Conservation (phyloP, 2,113 vertebrate species). For the Elephas maximus region DNA sequence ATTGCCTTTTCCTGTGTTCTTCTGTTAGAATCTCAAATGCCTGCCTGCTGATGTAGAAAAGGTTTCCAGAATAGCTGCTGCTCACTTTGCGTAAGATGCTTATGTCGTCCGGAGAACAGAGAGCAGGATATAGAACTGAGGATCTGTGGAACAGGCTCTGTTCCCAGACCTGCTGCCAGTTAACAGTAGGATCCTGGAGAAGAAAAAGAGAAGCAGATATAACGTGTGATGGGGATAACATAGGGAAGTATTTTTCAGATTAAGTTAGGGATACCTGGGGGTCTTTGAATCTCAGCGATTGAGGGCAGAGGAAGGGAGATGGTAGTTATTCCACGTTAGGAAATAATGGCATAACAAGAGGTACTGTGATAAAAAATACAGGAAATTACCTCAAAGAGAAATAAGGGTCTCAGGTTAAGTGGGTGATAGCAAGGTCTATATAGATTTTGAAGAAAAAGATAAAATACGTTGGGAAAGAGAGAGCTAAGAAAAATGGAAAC, state of each 20-base stretch:
- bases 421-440: not conserved
- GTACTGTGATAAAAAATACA: not conserved
- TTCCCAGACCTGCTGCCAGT: not conserved
- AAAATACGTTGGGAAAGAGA: slow-evolving; percentile 22
- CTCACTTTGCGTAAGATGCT: not conserved
- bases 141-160: not conserved
- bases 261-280: not conserved
- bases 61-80: slow-evolving; percentile 34
- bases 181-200: not conserved
- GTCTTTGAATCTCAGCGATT: not conserved
- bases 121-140: not conserved
- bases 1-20: not conserved
- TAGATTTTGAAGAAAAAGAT: slow-evolving; percentile 49
- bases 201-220: not conserved
- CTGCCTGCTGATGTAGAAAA: slow-evolving; percentile 27
- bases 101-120: not conserved
- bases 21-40: not conserved
- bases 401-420: not conserved
- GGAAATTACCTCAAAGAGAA: slow-evolving; percentile 55
- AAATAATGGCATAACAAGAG: not conserved
- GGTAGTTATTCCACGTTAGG: slow-evolving; percentile 25
- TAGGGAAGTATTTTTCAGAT: not conserved
- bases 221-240: not conserved
- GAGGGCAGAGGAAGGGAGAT: not conserved
- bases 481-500: not conserved